phyloP scores from a whole-genome alignment of 2,113 vertebrate genomes.

The Tupaia chinensis region DNA sequence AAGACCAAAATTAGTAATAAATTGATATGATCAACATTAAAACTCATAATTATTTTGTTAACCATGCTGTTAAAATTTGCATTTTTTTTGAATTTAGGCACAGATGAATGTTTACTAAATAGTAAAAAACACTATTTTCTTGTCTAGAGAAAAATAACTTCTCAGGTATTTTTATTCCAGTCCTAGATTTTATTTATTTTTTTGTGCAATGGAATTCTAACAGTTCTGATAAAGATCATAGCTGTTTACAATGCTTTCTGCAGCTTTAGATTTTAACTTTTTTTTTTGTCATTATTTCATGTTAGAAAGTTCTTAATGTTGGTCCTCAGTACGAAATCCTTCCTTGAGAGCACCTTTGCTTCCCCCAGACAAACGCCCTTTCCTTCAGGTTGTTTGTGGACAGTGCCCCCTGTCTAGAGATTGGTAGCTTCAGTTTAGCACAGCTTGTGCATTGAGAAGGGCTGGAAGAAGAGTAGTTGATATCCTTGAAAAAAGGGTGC shows the following conservation, averaged over 20 bases:
- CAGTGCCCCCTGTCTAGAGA: neutral
- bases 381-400: neutral
- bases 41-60: conserved; percentile 56
- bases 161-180: conserved; percentile 62
- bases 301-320: neutral
- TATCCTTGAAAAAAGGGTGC: neutral
- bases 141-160: conserved; percentile 69
- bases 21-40: conserved; percentile 52
- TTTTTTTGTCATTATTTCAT: neutral
- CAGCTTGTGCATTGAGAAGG: neutral
- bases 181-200: neutral
- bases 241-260: conserved; percentile 63
- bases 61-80: conserved; percentile 47
- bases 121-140: conserved; percentile 31
- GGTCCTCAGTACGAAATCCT: neutral
- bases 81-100: conserved; percentile 36
- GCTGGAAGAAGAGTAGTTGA: neutral
- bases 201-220: conserved; percentile 31
- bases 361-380: neutral
- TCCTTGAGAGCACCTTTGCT: neutral
- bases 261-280: conserved; percentile 47
- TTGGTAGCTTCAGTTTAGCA: neutral
- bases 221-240: conserved; percentile 44
- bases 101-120: conserved; percentile 11
- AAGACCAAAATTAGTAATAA: conserved; percentile 70